Evolutionary conservation across 2,888 invertebrate species (phyloP).

Genomic region (Cephalotes varians): DNA sequence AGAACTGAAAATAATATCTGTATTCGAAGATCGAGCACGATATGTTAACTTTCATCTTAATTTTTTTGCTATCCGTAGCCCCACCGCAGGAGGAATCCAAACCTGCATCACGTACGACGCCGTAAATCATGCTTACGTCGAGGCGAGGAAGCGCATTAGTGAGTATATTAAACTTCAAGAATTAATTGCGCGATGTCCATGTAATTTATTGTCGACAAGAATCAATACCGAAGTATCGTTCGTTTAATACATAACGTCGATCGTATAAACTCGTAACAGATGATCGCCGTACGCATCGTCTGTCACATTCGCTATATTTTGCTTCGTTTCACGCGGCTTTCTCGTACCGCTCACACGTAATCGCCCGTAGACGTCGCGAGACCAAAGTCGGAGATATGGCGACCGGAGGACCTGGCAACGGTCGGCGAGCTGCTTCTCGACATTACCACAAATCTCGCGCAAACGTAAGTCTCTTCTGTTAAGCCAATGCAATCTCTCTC

Average conservation of each 20-base stretch:
- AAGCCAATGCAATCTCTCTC: background rate
- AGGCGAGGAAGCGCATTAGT: conserved; percentile 95
- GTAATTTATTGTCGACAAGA: conserved; percentile 20
- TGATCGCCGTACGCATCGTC: background rate
- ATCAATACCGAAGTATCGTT: conserved; percentile 17
- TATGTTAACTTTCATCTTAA: conserved; percentile 57
- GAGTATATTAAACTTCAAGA: conserved; percentile 86
- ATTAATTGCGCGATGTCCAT: conserved; percentile 18
- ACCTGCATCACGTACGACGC: conserved; percentile 96
- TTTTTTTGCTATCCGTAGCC: conserved; percentile 84
- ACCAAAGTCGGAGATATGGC: conserved; percentile 92
- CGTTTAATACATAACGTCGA: background rate
- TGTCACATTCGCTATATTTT: background rate
- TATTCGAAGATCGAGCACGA: conserved; percentile 38
- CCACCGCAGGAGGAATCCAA: conserved; percentile 87
- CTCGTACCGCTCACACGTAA: background rate
- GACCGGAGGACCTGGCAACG: conserved; percentile 93
- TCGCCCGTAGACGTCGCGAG: conserved; percentile 90
- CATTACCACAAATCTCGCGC: conserved; percentile 93
- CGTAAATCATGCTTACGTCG: conserved; percentile 94
- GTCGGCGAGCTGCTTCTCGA: conserved; percentile 95
- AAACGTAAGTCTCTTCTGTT: conserved; percentile 89
- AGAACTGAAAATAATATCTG: conserved; percentile 55
- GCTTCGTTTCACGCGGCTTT: background rate
- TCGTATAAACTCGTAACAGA: background rate